phyloP scores from a whole-genome alignment of 2,888 invertebrate species.

The Synergus gifuensis region DNA sequence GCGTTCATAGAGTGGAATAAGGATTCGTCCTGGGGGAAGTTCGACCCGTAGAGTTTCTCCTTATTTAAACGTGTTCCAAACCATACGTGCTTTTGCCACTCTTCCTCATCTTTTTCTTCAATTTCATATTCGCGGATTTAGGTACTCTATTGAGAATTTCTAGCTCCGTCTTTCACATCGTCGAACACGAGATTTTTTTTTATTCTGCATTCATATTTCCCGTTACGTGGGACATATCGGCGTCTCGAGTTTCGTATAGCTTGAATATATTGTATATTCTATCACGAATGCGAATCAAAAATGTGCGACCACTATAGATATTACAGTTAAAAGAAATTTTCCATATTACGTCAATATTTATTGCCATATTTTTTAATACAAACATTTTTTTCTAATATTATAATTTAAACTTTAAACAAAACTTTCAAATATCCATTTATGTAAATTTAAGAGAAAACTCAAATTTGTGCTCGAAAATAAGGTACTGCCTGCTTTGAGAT shows the following conservation, averaged over 20 bases:
- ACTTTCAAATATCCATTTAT: too few species aligned
- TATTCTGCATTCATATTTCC: slow-evolving; percentile 16
- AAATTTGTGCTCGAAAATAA: too few species aligned
- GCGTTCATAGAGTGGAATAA: slow-evolving; percentile 55
- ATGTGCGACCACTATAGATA: background rate
- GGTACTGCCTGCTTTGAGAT: too few species aligned
- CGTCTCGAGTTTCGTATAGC: slow-evolving; percentile 33
- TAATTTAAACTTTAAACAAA: too few species aligned
- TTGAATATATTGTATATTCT: background rate
- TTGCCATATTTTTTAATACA: too few species aligned
- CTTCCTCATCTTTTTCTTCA: slow-evolving; percentile 43
- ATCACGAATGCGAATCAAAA: background rate
- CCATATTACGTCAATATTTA: background rate
- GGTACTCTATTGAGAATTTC: slow-evolving; percentile 48
- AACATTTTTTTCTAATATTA: too few species aligned
- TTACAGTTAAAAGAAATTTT: background rate
- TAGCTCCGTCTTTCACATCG: slow-evolving; percentile 36
- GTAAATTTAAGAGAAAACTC: too few species aligned
- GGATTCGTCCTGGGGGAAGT: slow-evolving; percentile 51
- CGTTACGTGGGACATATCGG: slow-evolving; percentile 25
- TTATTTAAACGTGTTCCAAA: slow-evolving; percentile 62
- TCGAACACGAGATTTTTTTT: slow-evolving; percentile 21
- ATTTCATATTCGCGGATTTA: slow-evolving; percentile 53
- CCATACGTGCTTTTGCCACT: background rate
- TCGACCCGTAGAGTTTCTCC: slow-evolving; percentile 52